Evolutionary conservation across 2,113 vertebrate species (phyloP), one percentile per base, ranked within the genome.

Genomic region (Brachypodius melanocephalos): DNA sequence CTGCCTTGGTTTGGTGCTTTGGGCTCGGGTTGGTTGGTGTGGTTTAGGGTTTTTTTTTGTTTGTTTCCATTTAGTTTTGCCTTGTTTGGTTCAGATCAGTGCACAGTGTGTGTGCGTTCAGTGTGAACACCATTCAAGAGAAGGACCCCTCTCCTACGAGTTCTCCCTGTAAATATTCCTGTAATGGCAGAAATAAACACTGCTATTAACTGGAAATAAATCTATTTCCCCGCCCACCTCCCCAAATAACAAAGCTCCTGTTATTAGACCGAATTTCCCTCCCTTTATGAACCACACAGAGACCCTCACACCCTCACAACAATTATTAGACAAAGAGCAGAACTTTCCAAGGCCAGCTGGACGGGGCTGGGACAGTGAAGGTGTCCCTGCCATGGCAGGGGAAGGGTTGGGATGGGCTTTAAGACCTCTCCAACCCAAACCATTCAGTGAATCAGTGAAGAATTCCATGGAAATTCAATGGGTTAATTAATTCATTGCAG

Each of bases 341-440:
- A 62, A 46, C 24, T 46, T 14, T 3, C 40, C 65, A 46, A 62
- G 48, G 22, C 46, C 40, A 10, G 54, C 0, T 68, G 62, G 52
- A 43, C 9, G 2, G 61, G 29, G 5, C 3, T 45, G 6, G 45
- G 45, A 5, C 4, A 6, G 14, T 26, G 72, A 0, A 58, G 43
- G 13, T 42, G 61, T 14, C 49, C 19, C 40, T 31, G 48, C 19
- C 32, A 14, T 13, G 55, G 55, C 20, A 7, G 55, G 55, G 20
- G 34, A 4, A 25, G 49, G 68, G 6, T 12, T 55, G 54, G 52
- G 51, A 26, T 51, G 62, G 8, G 12, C 4, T 52, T 38, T 29
- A 8, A 29, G 24, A 24, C 14, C 40, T 20, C 19, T 46, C 46
- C 48, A 32, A 15, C 28, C 54, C 38, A 52, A 54, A 45, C 38